phyloP scores from a whole-genome alignment of 2,888 invertebrate species.

The Eupithecia subfuscata region DNA sequence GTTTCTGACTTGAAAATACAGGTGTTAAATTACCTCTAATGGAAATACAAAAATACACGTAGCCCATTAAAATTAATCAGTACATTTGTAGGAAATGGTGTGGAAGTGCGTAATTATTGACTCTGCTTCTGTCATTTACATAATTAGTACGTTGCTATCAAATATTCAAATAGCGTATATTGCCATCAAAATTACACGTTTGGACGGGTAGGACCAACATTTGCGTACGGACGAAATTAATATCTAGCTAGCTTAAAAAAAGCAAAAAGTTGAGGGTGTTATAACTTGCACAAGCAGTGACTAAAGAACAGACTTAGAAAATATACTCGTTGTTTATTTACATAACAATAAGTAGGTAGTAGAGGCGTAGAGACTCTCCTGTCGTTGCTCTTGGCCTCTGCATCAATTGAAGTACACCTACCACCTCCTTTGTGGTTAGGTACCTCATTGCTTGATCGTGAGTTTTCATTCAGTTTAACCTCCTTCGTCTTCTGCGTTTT shows the following conservation, averaged over 20 bases:
- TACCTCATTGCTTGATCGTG: too few relatives aligned
- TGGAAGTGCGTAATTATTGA: conserved; percentile 12
- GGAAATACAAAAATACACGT: conserved; percentile 10
- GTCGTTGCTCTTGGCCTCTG: too few relatives aligned
- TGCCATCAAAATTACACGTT: conserved; percentile 37
- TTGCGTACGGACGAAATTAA: background rate
- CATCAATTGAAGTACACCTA: too few relatives aligned
- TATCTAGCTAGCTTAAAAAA: background rate
- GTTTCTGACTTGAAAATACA: background rate
- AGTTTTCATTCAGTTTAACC: too few relatives aligned
- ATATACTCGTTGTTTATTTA: too few relatives aligned
- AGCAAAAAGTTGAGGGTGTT: too few relatives aligned
- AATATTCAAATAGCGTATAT: conserved; percentile 40
- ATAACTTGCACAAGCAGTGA: too few relatives aligned
- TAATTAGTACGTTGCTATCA: conserved; percentile 40
- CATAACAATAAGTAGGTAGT: too few relatives aligned
- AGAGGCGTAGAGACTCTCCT: too few relatives aligned
- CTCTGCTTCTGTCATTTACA: conserved; percentile 31
- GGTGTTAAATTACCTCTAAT: background rate
- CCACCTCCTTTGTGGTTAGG: too few relatives aligned
- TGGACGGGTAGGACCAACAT: background rate
- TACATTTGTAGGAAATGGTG: conserved; percentile 17
- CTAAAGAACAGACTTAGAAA: too few relatives aligned
- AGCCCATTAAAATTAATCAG: conserved; percentile 12
- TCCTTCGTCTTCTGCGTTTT: too few relatives aligned